Base-by-base conservation (phyloP, 2,113 vertebrate species). In the Columbina picui region DNA sequence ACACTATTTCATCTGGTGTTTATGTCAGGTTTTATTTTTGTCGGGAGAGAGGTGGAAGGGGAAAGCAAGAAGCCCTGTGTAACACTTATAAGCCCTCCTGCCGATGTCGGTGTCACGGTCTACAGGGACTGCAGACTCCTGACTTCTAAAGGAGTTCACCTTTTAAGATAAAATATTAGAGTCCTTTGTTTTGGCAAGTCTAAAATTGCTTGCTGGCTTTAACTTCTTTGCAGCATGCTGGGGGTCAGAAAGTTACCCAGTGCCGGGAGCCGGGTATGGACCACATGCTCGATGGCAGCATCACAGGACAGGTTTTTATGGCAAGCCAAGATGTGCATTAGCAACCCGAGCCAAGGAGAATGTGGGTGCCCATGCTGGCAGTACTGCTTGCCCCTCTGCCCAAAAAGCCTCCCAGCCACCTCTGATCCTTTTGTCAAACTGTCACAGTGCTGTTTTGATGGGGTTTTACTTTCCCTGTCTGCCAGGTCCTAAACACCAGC, bases 241-340 rank as follows among this genome's bases (percentile, higher is more conserved):
- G 29, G 39, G 77, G 26, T 43, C 41, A 60, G 74, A 36, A 59
- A 14, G 1, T 12, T 56, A 38, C 47, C 70, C 4, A 1, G 10
- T 0, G 0, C 1, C 0, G 26, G 55, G 10, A 59, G 43, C 18
- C 81, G 63, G 36, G 22, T 7, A 25, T 27, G 2, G 2, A 47
- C 52, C 55, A 14, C 0, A 0, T 11, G 68, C 39, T 14, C 2
- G 17, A 45, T 19, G 0, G 60, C 39, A 61, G 36, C 45, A 60
- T 27, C 2, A 3, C 34, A 52, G 69, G 39, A 19, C 0, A 2
- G 27, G 52, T 15, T 14, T 32, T 45, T 2, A 3, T 38, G 63
- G 14, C 1, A 1, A 34, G 19, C 7, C 9, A 5, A 26, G 67
- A 32, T 9, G 1, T 13, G 21, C 61, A 1, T 4, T 8, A 38